Conservation (phyloP, 2,888 invertebrate genomes). For the Gastrophysa polygoni region DNA sequence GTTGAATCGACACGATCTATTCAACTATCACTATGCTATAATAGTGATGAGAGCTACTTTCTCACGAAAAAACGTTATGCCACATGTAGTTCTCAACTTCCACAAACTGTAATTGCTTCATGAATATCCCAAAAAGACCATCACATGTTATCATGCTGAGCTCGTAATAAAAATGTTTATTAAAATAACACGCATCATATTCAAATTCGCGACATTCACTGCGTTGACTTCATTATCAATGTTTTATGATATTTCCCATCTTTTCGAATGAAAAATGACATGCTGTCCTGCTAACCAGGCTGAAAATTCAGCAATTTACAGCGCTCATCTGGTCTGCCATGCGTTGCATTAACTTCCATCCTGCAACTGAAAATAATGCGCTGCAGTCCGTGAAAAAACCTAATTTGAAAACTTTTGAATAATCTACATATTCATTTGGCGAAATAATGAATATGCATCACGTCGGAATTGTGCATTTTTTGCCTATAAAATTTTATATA, state of each 20-base stretch:
- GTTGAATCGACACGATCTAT: no score
- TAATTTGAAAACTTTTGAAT: constrained; percentile 13
- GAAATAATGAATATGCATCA: constrained; percentile 13
- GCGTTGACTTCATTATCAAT: background rate
- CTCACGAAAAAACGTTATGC: no score
- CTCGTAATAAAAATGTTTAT: no score
- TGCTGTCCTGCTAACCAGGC: background rate
- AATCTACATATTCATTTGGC: constrained; percentile 13
- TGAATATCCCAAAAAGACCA: no score
- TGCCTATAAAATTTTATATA: background rate
- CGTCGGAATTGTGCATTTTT: background rate
- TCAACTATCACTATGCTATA: no score
- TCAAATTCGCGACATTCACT: no score
- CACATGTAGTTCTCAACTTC: no score
- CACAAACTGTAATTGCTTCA: no score
- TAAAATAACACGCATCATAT: no score
- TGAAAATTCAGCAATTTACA: background rate
- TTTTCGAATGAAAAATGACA: background rate
- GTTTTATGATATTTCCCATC: background rate
- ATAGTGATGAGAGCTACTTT: no score
- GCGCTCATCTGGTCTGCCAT: background rate
- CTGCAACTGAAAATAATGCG: background rate
- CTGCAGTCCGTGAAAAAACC: background rate
- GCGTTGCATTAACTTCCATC: background rate
- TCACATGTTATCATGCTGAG: no score